These are phyloP conservation scores for Dryoscopus gambensis DNA, from an alignment of 2,113 vertebrate species.

Conservation along the genomic window DNA sequence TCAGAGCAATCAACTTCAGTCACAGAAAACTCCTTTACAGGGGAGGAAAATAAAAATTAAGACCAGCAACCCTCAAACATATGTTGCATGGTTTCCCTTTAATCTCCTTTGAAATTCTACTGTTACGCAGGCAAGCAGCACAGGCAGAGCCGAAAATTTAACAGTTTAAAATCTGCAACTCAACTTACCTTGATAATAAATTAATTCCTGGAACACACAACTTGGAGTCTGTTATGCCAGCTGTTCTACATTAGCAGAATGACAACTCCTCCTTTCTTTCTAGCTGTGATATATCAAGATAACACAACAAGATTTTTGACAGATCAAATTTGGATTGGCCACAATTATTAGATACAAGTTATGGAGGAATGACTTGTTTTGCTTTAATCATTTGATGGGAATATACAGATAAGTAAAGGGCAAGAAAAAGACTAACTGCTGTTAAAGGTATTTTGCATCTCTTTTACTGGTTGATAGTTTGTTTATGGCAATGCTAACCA, in stretches of 20 bases:
- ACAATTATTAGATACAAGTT: background rate
- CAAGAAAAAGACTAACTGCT: background rate
- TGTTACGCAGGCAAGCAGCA: background rate
- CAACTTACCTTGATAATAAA: background rate
- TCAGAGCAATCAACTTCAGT: background rate
- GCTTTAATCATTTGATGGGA: background rate
- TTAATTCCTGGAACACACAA: background rate
- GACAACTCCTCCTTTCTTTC: background rate
- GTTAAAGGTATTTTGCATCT: background rate
- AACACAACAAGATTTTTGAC: background rate
- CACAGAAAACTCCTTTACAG: background rate
- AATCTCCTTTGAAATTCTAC: background rate
- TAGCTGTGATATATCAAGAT: background rate
- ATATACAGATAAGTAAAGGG: background rate
- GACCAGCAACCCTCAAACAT: background rate
- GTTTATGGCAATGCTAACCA: background rate
- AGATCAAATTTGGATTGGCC: background rate
- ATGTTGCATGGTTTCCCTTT: background rate
- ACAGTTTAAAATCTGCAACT: background rate
- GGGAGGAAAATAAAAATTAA: background rate
- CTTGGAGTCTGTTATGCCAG: constrained; percentile 3
- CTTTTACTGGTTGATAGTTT: background rate
- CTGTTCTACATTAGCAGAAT: constrained; percentile 11
- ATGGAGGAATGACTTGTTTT: background rate
- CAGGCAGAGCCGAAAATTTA: background rate